A percentile compares a stretch with the other conserved stretches of the same genome.
These are phyloP conservation scores for Apis florea DNA, from an alignment of 1,140 invertebrate species.

Conservation along the genomic window DNA sequence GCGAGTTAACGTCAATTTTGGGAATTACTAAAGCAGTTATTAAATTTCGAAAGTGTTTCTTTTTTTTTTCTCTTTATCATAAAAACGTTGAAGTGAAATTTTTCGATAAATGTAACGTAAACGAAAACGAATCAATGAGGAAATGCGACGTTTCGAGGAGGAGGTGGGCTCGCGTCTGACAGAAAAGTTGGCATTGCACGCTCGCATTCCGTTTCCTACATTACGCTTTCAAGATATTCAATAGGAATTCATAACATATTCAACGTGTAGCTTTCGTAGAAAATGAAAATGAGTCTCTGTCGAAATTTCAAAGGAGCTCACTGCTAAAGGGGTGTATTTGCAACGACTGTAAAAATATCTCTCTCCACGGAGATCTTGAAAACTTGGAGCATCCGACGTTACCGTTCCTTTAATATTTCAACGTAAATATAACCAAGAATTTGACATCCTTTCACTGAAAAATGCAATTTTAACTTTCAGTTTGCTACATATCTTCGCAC, in stretches of 20 bases:
- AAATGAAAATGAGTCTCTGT: slow-evolving; percentile 30
- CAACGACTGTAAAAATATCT: slow-evolving; percentile 4
- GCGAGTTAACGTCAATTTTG: too few species aligned
- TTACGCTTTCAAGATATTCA: slow-evolving; percentile 37
- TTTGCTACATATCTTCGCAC: neutral
- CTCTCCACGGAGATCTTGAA: neutral
- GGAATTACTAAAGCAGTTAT: too few species aligned
- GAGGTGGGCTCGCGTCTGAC: neutral
- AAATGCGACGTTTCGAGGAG: neutral
- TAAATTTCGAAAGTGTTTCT: too few species aligned
- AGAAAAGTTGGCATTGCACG: neutral
- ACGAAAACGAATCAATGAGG: neutral
- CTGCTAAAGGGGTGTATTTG: neutral
- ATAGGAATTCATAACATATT: slow-evolving; percentile 33
- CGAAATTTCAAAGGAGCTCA: slow-evolving; percentile 16
- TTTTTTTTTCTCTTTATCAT: too few species aligned
- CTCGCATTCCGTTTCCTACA: slow-evolving; percentile 5
- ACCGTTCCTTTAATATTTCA: slow-evolving; percentile 18
- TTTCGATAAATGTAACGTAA: too few species aligned
- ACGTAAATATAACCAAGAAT: neutral
- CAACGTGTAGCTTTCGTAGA: slow-evolving; percentile 12
- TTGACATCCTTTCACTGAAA: slow-evolving; percentile 8
- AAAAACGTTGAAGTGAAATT: too few species aligned
- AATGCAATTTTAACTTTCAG: slow-evolving; percentile 15
- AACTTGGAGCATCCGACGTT: neutral